phyloP scores from a whole-genome alignment of 2,113 vertebrate genomes.

The Rhabdomys dilectus region DNA sequence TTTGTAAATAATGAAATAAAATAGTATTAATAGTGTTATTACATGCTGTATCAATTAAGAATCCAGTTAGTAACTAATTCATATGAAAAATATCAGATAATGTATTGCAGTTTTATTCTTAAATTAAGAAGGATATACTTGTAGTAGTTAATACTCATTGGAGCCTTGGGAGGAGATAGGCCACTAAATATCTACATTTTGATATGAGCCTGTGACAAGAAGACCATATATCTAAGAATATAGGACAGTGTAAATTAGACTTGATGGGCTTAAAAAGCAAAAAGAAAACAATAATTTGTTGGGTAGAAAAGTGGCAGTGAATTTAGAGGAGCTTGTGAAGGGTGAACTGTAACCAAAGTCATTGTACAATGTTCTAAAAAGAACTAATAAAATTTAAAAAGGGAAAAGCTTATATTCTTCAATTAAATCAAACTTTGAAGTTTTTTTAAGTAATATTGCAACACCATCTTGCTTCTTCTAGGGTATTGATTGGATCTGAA shows the following conservation, averaged over 20 bases:
- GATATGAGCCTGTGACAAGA: background rate
- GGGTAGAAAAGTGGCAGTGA: background rate
- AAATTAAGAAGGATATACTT: background rate
- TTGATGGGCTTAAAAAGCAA: background rate
- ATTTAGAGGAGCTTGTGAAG: background rate
- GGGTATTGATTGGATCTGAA: background rate
- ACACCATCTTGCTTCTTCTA: background rate
- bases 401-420: background rate
- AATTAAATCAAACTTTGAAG: background rate
- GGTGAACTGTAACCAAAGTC: background rate
- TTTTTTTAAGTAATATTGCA: background rate
- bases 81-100: background rate
- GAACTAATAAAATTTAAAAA: background rate
- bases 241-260: background rate
- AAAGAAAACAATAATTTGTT: background rate
- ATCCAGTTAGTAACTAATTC: background rate
- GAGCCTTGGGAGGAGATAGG: background rate
- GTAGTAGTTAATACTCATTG: background rate
- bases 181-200: too few relatives aligned
- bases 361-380: background rate
- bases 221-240: background rate
- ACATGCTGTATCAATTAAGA: background rate
- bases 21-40: background rate
- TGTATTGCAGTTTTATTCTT: background rate
- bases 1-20: conserved; percentile 7